Percentiles rank a stretch among this genome's conserved stretches.
phyloP scores from a whole-genome alignment of 1,140 invertebrate genomes.

The Tyrophagus putrescentiae region DNA sequence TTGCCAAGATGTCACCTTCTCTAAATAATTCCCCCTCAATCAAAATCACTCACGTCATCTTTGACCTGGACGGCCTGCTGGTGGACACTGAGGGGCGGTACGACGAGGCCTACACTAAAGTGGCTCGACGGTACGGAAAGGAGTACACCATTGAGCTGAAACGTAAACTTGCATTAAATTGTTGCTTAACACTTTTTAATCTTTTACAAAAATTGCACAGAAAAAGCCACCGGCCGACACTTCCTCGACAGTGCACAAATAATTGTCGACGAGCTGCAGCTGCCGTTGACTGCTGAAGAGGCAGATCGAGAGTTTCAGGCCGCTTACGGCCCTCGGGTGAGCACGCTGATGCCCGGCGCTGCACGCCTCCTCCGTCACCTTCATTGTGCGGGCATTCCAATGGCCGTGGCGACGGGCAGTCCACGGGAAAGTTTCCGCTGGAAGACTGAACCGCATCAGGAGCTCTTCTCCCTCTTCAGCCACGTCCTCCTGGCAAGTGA shows the following conservation, averaged over 20 bases:
- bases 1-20: too few species aligned
- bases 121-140: slow-evolving; percentile 2
- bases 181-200: too few species aligned
- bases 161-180: too few species aligned
- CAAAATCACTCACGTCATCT: slow-evolving; percentile 23
- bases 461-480: neutral
- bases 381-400: slow-evolving; percentile 8
- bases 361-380: slow-evolving; percentile 1
- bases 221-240: neutral
- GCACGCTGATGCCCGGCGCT: slow-evolving; percentile 16
- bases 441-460: neutral
- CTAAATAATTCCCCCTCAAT: too few species aligned
- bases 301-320: neutral
- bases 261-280: neutral
- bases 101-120: neutral
- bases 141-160: slow-evolving; percentile 7
- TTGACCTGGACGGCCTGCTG: slow-evolving; percentile 22
- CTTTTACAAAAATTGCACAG: too few species aligned
- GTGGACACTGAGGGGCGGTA: neutral
- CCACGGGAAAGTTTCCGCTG: neutral
- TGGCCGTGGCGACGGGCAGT: slow-evolving; percentile 10
- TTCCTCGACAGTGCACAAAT: neutral
- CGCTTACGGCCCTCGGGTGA: neutral
- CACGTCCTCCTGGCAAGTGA: neutral
- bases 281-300: neutral